A percentile compares a stretch with the other conserved stretches of the same genome.
phyloP scores from a whole-genome alignment of 2,888 invertebrate species.

The Chrysolina oricalcia region DNA sequence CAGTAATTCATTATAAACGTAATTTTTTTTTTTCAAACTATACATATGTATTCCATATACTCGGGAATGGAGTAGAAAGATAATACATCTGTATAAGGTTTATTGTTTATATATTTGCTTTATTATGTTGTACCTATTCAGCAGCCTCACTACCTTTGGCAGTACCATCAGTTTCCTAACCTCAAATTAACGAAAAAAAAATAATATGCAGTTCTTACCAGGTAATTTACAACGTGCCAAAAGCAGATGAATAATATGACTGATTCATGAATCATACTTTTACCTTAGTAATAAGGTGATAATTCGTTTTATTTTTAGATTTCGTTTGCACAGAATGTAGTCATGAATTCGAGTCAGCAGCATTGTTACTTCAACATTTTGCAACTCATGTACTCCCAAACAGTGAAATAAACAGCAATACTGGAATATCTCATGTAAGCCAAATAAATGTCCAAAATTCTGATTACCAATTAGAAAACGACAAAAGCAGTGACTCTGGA shows the following conservation, averaged over 20 bases:
- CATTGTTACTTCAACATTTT: conserved; percentile 67
- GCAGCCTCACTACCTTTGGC: too few relatives aligned
- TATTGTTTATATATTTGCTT: too few relatives aligned
- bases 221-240: conserved; percentile 20
- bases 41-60: not conserved
- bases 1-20: not conserved
- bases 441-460: conserved; percentile 55
- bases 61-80: not conserved
- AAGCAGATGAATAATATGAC: too few relatives aligned
- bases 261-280: too few relatives aligned
- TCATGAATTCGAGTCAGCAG: conserved; percentile 63
- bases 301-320: conserved; percentile 57
- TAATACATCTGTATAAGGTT: not conserved
- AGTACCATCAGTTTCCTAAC: not conserved
- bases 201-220: conserved; percentile 33
- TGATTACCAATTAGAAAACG: conserved; percentile 41
- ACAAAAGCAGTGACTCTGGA: conserved; percentile 51
- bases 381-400: conserved; percentile 63
- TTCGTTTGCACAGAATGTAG: conserved; percentile 64
- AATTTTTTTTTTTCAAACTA: not conserved
- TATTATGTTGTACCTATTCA: too few relatives aligned
- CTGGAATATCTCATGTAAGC: conserved; percentile 58
- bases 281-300: not conserved
- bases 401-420: conserved; percentile 36
- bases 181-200: conserved; percentile 16